These are phyloP conservation scores for Prunella strophiata DNA, from an alignment of 2,797 vertebrate genomes.

Conservation along the genomic window DNA sequence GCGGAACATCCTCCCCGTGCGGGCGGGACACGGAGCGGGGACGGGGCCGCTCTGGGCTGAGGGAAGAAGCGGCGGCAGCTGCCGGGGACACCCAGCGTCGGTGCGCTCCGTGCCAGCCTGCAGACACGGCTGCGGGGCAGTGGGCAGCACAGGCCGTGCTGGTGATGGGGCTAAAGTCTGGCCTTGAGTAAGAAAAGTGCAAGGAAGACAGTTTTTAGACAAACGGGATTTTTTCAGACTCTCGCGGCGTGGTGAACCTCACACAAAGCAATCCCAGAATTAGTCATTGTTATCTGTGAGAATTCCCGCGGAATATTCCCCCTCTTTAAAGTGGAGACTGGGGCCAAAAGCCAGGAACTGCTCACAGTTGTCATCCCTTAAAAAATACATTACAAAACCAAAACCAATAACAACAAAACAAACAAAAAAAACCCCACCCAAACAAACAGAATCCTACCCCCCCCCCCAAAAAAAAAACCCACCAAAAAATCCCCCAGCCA, in stretches of 20 bases:
- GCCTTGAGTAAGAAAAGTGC: not conserved
- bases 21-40: not conserved
- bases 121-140: not conserved
- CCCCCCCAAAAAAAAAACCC: not conserved
- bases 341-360: not conserved
- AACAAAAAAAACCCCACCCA: not conserved
- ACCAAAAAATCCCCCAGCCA: not conserved
- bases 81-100: accelerated
- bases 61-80: not conserved
- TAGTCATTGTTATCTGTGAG: not conserved
- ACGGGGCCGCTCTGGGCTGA: accelerated
- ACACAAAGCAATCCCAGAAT: not conserved
- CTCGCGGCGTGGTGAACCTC: not conserved
- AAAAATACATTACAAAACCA: not conserved
- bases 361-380: not conserved
- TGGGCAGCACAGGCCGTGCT: not conserved
- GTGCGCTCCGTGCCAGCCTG: not conserved
- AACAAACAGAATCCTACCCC: too few species aligned
- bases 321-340: not conserved
- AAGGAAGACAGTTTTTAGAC: not conserved
- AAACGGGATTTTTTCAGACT: not conserved
- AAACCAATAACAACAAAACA: not conserved
- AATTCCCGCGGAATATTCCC: not conserved
- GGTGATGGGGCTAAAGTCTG: not conserved
- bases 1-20: not conserved